A percentile compares a stretch with the other conserved stretches of the same genome.
Evolutionary conservation across 1,140 invertebrate genomes (phyloP).

Genomic region (Chrysomallon squamiferum): DNA sequence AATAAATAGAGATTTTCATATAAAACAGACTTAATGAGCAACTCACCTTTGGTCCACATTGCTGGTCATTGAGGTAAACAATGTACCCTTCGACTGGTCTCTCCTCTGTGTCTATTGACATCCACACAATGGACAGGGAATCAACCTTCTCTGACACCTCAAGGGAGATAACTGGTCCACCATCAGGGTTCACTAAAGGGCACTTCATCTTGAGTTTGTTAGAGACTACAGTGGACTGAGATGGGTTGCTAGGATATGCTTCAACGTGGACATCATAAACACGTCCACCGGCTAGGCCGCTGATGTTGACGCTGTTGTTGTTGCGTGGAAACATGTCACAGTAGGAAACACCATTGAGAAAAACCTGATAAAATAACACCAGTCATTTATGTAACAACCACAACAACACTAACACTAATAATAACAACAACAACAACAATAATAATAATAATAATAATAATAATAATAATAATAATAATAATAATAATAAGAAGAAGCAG

Average conservation of each 20-base stretch:
- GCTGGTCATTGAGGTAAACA: slow-evolving; percentile 58
- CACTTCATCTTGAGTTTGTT: slow-evolving; percentile 58
- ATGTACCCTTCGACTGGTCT: slow-evolving; percentile 54
- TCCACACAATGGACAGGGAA: slow-evolving; percentile 57
- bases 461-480: neutral
- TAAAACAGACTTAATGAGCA: too few relatives aligned
- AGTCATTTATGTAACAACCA: too few relatives aligned
- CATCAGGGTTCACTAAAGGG: slow-evolving; percentile 41
- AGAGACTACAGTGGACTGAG: slow-evolving; percentile 51
- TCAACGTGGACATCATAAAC: slow-evolving; percentile 55
- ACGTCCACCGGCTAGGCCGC: slow-evolving; percentile 57
- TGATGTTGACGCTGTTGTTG: slow-evolving; percentile 53
- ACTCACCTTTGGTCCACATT: slow-evolving; percentile 57
- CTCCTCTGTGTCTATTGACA: slow-evolving; percentile 49
- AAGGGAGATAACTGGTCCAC: slow-evolving; percentile 61
- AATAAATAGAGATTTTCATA: too few relatives aligned
- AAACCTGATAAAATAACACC: slow-evolving; percentile 54
- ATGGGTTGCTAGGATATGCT: slow-evolving; percentile 44
- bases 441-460: neutral
- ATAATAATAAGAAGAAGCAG: neutral
- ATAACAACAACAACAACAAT: neutral
- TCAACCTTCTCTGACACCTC: slow-evolving; percentile 50
- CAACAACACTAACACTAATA: too few relatives aligned
- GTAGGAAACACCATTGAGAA: slow-evolving; percentile 60
- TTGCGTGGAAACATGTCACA: slow-evolving; percentile 54